Evolutionary conservation across 2,888 invertebrate genomes (phyloP), one percentile per base, ranked within the genome.

Genomic region (Stenoptilia bipunctidactyla): DNA sequence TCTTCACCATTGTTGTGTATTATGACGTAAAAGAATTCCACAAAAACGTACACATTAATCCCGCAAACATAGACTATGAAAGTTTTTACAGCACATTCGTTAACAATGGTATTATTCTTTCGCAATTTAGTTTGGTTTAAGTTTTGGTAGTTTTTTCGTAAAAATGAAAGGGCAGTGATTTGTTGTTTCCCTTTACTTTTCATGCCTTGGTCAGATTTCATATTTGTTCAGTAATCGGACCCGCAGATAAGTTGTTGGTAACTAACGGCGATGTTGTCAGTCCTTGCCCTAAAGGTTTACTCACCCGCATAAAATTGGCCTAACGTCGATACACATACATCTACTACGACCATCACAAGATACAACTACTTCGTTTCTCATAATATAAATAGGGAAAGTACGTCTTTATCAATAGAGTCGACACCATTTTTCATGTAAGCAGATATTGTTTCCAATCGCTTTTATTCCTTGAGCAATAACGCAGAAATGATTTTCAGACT

Each of bases 11-110:
- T 80, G 79, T 83, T 73, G 72, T 60, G 61, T 70, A 74, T 73
- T 73, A 71, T 77, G 80, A 80, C 79, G 74, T 66, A 72, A 77
- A 79, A 71, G 79, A 77, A 80, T 83, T 80, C 76, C 70, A 67
- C 69, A 75, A 80, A 77, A 77, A 79, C 71, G 69, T 69, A 12
- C 70, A 72, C 76, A 83, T 82, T 82, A 79, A 77, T 82, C 74
- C 75, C 66, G 60, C 61, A 71, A 75, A 76, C 20, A 20, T 20
- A 8, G 20, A 20, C 3, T 20, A 20, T 8, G 3, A 20, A 20
- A 20, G 20, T 20, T 20, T 20, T 20, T 20, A 20, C 20, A 5
- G 8, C 3, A 20, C 20, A 20, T 20, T 75, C 79, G 79, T 67
- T 76, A 74, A 80, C 77, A 75, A 75, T 71, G 72, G 67, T 63